Conservation (phyloP, 2,113 vertebrate genomes). For the Ptychochromis oligacanthus region DNA sequence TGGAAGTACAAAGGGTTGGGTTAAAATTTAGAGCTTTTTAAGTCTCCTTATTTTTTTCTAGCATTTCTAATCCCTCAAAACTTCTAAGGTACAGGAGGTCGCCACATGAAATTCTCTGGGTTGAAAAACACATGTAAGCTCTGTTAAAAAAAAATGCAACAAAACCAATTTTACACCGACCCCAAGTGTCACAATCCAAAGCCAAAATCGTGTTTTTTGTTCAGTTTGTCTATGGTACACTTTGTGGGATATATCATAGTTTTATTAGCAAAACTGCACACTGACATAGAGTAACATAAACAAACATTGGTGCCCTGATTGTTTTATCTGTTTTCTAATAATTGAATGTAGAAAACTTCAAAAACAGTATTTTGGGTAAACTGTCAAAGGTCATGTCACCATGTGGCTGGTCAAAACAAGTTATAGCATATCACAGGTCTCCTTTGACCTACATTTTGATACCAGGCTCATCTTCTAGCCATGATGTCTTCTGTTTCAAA, state of each 20-base stretch:
- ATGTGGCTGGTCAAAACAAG: too few relatives aligned
- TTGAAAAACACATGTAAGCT: neutral
- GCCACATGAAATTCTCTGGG: too few relatives aligned
- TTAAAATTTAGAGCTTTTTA: too few relatives aligned
- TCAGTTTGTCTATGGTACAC: neutral
- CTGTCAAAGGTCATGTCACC: too few relatives aligned
- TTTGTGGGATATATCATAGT: neutral
- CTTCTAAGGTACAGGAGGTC: too few relatives aligned
- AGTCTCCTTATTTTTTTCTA: too few relatives aligned
- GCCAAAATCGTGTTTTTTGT: neutral
- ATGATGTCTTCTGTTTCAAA: neutral
- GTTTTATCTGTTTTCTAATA: neutral
- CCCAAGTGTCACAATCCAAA: neutral
- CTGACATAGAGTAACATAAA: neutral
- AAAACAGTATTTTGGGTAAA: neutral
- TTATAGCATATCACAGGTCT: neutral
- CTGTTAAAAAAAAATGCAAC: neutral
- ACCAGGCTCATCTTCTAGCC: neutral
- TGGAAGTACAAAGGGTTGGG: too few relatives aligned
- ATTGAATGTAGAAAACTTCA: neutral
- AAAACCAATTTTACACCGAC: neutral
- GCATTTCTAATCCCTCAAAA: too few relatives aligned
- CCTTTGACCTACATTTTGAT: neutral
- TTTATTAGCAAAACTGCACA: neutral
- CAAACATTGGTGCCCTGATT: neutral